Percentiles rank a stretch among this genome's conserved stretches.
These are phyloP conservation scores for Triplophysa yarkandensis DNA, from an alignment of 2,797 vertebrate genomes.

Conservation along the genomic window DNA sequence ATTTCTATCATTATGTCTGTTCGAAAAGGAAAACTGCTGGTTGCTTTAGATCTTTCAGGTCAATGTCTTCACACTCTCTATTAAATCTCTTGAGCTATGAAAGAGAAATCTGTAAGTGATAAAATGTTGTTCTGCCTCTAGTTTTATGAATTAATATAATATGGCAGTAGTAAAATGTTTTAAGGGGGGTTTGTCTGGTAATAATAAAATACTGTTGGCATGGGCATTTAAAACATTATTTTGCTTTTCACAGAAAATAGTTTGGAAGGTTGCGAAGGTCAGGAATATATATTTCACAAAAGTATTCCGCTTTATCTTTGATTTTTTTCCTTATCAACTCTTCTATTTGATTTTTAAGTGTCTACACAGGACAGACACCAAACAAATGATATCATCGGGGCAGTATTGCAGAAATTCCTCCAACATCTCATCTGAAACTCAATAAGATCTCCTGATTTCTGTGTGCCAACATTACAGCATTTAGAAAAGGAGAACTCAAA, in stretches of 20 bases:
- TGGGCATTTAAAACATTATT: neutral
- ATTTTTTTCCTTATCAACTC: neutral
- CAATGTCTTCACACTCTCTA: neutral
- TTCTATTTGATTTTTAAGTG: neutral
- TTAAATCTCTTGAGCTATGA: neutral
- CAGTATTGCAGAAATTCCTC: conserved; percentile 1
- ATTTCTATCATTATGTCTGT: too few relatives aligned
- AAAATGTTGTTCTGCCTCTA: neutral
- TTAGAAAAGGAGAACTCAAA: too few relatives aligned
- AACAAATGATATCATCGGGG: neutral
- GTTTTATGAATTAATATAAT: neutral
- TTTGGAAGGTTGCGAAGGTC: neutral
- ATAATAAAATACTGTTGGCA: neutral
- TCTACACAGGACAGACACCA: neutral
- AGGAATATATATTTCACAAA: neutral
- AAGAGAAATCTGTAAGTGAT: neutral
- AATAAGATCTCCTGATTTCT: too few relatives aligned
- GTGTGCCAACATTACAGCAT: too few relatives aligned
- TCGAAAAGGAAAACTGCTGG: too few relatives aligned
- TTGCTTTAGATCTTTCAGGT: too few relatives aligned
- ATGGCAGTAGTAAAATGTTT: neutral
- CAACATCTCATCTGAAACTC: neutral
- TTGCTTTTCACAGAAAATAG: neutral
- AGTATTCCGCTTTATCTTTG: neutral
- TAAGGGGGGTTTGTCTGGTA: neutral